Evolutionary conservation across 2,113 vertebrate species (phyloP).

Genomic region (Acinonyx jubatus): DNA sequence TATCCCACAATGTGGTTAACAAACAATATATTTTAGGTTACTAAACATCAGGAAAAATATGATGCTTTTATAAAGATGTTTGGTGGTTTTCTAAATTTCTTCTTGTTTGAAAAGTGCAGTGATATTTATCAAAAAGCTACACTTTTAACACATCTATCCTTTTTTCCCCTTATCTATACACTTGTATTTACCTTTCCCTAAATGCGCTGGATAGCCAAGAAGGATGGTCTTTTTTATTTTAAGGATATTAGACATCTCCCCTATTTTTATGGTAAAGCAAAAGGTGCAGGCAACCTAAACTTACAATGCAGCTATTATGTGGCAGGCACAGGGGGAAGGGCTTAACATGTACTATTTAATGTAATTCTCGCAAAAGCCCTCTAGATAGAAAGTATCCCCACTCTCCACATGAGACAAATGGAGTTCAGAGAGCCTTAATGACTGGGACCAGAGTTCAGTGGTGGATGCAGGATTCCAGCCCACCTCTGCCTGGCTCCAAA

Average conservation of each 20-base stretch:
- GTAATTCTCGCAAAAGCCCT: conserved; percentile 14
- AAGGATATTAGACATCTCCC: neutral
- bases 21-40: neutral
- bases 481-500: neutral
- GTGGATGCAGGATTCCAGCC: neutral
- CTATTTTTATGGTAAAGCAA: neutral
- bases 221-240: neutral
- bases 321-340: neutral
- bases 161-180: neutral
- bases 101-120: conserved; percentile 5
- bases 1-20: neutral
- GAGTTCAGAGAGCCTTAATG: neutral
- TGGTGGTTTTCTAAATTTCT: neutral
- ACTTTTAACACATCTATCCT: neutral
- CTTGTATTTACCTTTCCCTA: neutral
- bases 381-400: neutral
- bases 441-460: neutral
- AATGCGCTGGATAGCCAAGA: neutral
- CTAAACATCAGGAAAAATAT: neutral
- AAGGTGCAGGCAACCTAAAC: neutral
- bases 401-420: neutral
- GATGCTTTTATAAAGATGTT: neutral
- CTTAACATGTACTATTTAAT: conserved; percentile 17
- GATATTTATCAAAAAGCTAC: neutral
- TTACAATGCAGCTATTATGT: neutral